phyloP scores from a whole-genome alignment of 1,140 invertebrate genomes.

The Doryteuthis pealeii region DNA sequence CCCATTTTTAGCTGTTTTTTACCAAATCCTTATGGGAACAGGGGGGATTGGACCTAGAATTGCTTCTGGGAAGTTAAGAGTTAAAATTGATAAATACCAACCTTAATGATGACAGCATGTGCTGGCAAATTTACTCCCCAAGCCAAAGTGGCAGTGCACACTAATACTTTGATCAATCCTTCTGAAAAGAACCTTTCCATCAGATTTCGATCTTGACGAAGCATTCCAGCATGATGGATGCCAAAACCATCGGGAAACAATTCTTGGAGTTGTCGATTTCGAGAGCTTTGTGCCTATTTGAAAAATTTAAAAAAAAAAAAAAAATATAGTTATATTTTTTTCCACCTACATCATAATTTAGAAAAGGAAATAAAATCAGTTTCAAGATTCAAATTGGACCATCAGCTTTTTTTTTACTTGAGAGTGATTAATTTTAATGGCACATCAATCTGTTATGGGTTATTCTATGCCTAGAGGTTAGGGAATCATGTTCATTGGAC shows the following conservation, averaged over 20 bases:
- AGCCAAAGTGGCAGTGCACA: conserved; percentile 96
- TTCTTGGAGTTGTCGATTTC: conserved; percentile 60
- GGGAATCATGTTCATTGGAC: no score
- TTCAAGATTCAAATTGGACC: no score
- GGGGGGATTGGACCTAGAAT: no score
- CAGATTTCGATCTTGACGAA: conserved; percentile 76
- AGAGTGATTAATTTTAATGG: no score
- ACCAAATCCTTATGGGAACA: no score
- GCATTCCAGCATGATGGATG: conserved; percentile 96
- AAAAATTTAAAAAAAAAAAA: neutral
- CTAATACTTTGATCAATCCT: conserved; percentile 88
- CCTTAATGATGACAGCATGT: conserved; percentile 94
- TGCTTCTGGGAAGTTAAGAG: no score
- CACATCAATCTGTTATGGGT: no score
- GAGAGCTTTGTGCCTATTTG: conserved; percentile 70
- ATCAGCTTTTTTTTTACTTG: no score
- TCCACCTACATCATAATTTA: conserved; percentile 1
- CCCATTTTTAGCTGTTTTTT: no score
- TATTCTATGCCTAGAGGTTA: no score
- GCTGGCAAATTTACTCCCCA: conserved; percentile 99
- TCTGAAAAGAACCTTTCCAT: conserved; percentile 65
- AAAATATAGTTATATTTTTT: neutral
- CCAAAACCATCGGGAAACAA: conserved; percentile 87
- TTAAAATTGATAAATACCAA: no score
- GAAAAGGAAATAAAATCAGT: no score